These are phyloP conservation scores for Protobothrops flavoviridis DNA, from an alignment of 2,113 vertebrate species.

Conservation along the genomic window DNA sequence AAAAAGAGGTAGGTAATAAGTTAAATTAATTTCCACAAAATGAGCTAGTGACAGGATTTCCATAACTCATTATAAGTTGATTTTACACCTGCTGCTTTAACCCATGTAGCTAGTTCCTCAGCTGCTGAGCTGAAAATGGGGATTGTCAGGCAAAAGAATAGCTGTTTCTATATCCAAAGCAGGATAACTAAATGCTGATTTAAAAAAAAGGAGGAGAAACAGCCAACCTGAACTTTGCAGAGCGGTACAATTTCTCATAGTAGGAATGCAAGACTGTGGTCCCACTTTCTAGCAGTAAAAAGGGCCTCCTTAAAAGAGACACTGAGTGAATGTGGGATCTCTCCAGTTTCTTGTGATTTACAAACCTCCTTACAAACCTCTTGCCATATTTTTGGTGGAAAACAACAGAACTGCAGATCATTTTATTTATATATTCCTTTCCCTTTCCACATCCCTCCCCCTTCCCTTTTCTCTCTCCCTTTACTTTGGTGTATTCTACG, in stretches of 20 bases:
- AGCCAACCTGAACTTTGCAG: not conserved
- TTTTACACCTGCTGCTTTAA: conserved; percentile 32
- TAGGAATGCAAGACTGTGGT: not conserved
- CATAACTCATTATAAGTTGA: not conserved
- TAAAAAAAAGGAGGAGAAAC: conserved; percentile 23
- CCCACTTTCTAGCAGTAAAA: not conserved
- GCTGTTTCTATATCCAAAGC: not conserved
- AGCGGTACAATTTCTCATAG: not conserved
- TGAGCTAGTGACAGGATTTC: conserved; percentile 28
- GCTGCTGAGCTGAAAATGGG: conserved; percentile 46
- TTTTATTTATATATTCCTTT: not conserved
- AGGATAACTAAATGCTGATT: not conserved
- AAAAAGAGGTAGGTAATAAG: not conserved
- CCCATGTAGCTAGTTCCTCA: not conserved
- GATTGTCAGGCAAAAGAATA: conserved; percentile 23
- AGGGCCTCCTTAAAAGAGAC: not conserved
- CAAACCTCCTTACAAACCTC: not conserved
- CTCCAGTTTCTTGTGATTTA: not conserved
- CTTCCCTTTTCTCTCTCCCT: not conserved
- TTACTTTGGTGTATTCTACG: not conserved
- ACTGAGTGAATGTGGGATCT: not conserved
- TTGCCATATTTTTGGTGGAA: not conserved
- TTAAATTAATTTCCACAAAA: conserved; percentile 3
- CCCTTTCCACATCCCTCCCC: not conserved
- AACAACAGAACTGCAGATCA: not conserved